Base-by-base conservation (phyloP, 2,113 vertebrate genomes). In the Plestiodon gilberti region DNA sequence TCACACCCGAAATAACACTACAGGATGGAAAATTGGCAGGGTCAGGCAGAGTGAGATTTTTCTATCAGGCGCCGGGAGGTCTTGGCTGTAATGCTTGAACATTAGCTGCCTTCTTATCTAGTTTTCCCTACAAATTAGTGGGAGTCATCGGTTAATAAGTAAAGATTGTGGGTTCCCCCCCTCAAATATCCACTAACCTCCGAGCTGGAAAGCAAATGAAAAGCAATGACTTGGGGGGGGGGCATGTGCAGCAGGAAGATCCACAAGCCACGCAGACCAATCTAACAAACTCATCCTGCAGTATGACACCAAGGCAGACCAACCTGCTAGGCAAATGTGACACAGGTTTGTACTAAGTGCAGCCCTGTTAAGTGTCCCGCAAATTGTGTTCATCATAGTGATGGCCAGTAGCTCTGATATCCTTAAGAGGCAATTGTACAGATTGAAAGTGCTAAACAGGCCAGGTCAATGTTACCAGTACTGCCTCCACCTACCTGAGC, bases 11-110 rank as follows among this genome's bases (percentile, higher is more conserved):
- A 96, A 94, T 82, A 95, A 90, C 81, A 87, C 90, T 93, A 84
- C 70, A 87, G 84, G 88, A 92, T 93, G 91, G 95, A 95, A 96
- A 96, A 93, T 89, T 76, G 88, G 93, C 90, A 89, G 95, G 92
- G 93, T 95, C 93, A 95, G 86, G 88, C 78, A 90, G 93, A 94
- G 89, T 86, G 87, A 81, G 89, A 40, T 92, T 89, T 95, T 93
- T 94, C 90, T 91, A 1, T 92, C 70, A 61, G 85, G 57, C 80
- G 93, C 89, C 89, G 91, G 62, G 69, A 95, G 87, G 33, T 87
- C 90, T 85, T 84, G 90, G 80, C 69, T 84, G 82, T 85, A 92
- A 83, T 81, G 78, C 83, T 87, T 92, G 28, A 65, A 85, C 17
- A 61, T 93, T 94, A 94, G 73, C 0, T 0, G 81, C 86, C 78